Evolutionary conservation across 1,140 invertebrate species (phyloP).

Genomic region (Elysia chlorotica): DNA sequence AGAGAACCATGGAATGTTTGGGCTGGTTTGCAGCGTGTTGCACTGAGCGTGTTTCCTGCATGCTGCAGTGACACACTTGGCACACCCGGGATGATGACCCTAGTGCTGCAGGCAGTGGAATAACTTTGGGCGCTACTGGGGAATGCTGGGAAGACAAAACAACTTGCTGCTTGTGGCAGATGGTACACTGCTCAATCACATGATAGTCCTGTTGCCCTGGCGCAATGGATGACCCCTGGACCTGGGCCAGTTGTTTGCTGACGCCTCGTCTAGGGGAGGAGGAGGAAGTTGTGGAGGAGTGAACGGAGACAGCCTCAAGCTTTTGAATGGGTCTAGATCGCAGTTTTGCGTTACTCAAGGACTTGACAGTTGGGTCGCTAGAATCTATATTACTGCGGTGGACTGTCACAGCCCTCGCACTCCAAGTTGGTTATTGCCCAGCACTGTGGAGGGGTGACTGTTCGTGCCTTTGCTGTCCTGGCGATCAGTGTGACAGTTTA

Average conservation of each 20-base stretch:
- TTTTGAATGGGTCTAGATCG: neutral
- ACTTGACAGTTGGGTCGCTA: neutral
- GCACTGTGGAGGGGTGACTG: no score
- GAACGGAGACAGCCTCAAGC: neutral
- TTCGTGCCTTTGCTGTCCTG: no score
- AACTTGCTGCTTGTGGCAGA: slow-evolving; percentile 5
- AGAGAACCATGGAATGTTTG: slow-evolving; percentile 25
- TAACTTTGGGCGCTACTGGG: neutral
- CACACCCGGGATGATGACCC: neutral
- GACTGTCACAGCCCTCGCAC: no score
- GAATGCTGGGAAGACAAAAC: slow-evolving; percentile 1
- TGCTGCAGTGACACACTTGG: neutral
- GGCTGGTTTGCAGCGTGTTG: neutral
- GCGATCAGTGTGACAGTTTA: no score
- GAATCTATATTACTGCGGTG: neutral
- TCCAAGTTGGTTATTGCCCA: no score
- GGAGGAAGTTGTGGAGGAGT: neutral
- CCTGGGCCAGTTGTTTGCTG: neutral
- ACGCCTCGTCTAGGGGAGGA: neutral
- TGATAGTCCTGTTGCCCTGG: neutral
- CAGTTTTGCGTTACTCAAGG: neutral
- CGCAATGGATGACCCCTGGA: neutral
- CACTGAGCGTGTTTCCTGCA: neutral
- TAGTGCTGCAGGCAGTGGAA: neutral
- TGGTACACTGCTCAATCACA: slow-evolving; percentile 5